phyloP scores from a whole-genome alignment of 2,888 invertebrate species.

The Hetaerina titia region DNA sequence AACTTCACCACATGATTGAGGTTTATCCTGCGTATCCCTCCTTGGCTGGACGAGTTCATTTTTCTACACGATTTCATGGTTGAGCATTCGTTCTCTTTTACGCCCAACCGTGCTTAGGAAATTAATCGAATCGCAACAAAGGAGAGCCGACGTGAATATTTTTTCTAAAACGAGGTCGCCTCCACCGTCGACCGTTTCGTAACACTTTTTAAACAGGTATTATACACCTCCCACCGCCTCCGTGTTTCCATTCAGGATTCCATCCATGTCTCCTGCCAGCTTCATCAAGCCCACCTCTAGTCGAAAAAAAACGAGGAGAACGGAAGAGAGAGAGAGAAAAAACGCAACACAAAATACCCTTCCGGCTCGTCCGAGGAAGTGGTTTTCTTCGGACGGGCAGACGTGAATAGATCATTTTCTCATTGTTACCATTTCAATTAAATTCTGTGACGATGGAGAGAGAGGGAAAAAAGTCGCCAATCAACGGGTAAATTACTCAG shows the following conservation, averaged over 20 bases:
- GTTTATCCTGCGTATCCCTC: background rate
- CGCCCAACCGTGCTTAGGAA: constrained; percentile 32
- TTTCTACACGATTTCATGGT: background rate
- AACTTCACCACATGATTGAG: background rate
- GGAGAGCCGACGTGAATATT: constrained; percentile 14
- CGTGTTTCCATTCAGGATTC: background rate
- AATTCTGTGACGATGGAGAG: background rate
- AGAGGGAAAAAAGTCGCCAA: background rate
- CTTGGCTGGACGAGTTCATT: background rate
- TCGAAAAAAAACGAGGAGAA: background rate
- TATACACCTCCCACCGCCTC: background rate
- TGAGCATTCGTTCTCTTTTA: background rate
- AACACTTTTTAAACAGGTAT: constrained; percentile 35
- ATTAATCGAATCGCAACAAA: constrained; percentile 22
- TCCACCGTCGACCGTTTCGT: background rate
- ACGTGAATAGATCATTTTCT: background rate
- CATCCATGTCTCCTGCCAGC: background rate
- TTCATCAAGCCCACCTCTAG: background rate
- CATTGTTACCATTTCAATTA: background rate
- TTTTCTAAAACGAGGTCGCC: background rate
- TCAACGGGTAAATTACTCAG: background rate
- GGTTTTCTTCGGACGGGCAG: background rate
- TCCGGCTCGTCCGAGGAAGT: background rate
- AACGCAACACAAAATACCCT: background rate
- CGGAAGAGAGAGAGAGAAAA: background rate